Evolutionary conservation across 2,888 invertebrate genomes (phyloP).

Genomic region (Acanthosepion esculentum): DNA sequence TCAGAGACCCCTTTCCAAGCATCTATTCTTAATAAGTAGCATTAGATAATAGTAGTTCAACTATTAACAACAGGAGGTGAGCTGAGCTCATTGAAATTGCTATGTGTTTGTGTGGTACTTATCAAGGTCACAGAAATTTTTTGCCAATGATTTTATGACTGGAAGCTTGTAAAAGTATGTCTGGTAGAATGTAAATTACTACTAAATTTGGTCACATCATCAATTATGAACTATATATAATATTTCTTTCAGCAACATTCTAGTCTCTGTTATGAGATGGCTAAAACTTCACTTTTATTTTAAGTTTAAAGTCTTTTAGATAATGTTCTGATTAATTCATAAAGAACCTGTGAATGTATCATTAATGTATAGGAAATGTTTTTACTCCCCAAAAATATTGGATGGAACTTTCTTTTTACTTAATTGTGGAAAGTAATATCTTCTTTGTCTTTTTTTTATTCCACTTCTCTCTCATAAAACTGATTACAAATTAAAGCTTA

Average conservation of each 20-base stretch:
- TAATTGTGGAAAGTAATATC: too few relatives aligned
- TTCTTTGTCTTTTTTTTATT: too few relatives aligned
- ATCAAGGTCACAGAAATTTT: not conserved
- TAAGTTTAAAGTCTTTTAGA: not conserved
- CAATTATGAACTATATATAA: not conserved
- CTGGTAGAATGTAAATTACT: not conserved
- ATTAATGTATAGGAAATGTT: not conserved
- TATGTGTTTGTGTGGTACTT: not conserved
- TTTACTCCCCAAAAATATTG: not conserved
- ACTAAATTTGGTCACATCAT: slow-evolving; percentile 17
- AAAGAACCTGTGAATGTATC: not conserved
- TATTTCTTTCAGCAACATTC: not conserved
- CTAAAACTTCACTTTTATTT: not conserved
- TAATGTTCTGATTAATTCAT: not conserved
- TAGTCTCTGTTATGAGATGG: not conserved
- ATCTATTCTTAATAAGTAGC: not conserved
- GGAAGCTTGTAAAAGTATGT: not conserved
- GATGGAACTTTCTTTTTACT: too few relatives aligned
- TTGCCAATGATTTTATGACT: slow-evolving; percentile 33
- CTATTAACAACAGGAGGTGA: not conserved
- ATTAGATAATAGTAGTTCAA: slow-evolving; percentile 17
- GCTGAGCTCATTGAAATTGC: not conserved
- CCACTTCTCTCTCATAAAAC: too few relatives aligned
- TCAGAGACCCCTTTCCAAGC: not conserved
- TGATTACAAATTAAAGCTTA: too few relatives aligned